A percentile compares a stretch with the other conserved stretches of the same genome.
Conservation (phyloP, 2,113 vertebrate genomes). For the Aviceda subcristata region DNA sequence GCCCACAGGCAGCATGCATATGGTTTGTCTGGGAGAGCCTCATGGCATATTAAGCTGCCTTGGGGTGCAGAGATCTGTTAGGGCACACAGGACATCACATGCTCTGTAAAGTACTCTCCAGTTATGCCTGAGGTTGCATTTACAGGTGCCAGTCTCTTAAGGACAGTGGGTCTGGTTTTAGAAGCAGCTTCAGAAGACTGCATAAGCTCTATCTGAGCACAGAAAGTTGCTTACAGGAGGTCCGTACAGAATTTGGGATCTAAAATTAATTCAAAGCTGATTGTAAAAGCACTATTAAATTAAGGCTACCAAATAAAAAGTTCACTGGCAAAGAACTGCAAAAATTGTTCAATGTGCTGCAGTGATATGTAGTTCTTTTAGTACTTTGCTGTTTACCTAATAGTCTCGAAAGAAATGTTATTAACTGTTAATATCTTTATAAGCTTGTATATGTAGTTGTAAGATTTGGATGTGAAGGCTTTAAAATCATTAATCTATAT, state of each 20-base stretch:
- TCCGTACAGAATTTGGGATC: background rate
- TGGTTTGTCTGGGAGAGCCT: background rate
- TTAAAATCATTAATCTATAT: background rate
- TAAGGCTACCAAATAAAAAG: background rate
- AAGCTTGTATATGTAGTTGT: background rate
- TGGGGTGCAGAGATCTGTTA: background rate
- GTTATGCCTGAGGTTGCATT: background rate
- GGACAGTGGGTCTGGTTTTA: background rate
- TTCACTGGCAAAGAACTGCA: background rate
- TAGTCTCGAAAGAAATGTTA: background rate
- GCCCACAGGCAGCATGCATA: background rate
- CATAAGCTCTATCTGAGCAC: background rate
- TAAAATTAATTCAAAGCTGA: background rate
- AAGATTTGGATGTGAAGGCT: background rate
- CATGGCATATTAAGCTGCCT: background rate
- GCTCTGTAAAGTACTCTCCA: background rate
- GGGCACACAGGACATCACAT: background rate
- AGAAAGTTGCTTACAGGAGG: background rate
- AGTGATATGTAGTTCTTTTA: background rate
- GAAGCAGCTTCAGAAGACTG: background rate
- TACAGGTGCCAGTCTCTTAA: background rate
- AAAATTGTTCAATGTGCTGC: rapidly evolving
- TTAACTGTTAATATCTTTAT: background rate
- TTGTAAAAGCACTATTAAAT: background rate
- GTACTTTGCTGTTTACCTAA: background rate